Percentiles rank a stretch among this genome's conserved stretches.
Evolutionary conservation across 2,888 invertebrate genomes (phyloP).

Genomic region (Chrysolina americana): DNA sequence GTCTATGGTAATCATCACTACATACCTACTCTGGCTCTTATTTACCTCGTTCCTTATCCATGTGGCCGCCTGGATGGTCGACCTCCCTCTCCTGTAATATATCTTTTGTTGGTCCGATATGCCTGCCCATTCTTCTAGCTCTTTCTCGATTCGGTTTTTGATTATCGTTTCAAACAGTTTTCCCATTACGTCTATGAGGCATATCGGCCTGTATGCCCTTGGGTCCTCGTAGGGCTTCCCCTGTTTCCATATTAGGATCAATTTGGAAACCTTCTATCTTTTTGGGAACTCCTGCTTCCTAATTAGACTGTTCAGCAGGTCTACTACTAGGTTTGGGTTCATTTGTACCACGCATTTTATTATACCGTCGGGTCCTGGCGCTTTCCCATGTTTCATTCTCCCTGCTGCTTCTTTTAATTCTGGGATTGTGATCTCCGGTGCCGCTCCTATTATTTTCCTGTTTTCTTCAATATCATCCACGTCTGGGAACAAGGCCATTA

Average conservation of each 20-base stretch:
- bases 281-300: conserved; percentile 6
- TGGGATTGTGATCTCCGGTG: background rate
- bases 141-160: conserved; percentile 26
- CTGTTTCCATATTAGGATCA: conserved; percentile 31
- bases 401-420: conserved; percentile 29
- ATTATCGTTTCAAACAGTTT: conserved; percentile 28
- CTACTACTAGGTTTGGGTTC: background rate
- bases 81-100: conserved; percentile 31
- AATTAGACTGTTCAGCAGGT: conserved; percentile 15
- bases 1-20: conserved; percentile 24
- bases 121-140: conserved; percentile 19
- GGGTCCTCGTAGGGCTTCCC: conserved; percentile 7
- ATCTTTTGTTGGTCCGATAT: conserved; percentile 32
- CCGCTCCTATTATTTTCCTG: too few species aligned
- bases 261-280: conserved; percentile 8
- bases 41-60: background rate
- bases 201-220: conserved; percentile 30
- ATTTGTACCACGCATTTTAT: background rate
- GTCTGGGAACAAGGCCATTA: background rate
- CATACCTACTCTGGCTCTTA: background rate
- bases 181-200: conserved; percentile 22
- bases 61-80: conserved; percentile 31
- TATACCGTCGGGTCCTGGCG: conserved; percentile 18
- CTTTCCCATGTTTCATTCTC: conserved; percentile 14
- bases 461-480: too few species aligned